A percentile compares a stretch with the other conserved stretches of the same genome.
Conservation (phyloP, 2,797 vertebrate genomes). For the Sylvia borin region DNA sequence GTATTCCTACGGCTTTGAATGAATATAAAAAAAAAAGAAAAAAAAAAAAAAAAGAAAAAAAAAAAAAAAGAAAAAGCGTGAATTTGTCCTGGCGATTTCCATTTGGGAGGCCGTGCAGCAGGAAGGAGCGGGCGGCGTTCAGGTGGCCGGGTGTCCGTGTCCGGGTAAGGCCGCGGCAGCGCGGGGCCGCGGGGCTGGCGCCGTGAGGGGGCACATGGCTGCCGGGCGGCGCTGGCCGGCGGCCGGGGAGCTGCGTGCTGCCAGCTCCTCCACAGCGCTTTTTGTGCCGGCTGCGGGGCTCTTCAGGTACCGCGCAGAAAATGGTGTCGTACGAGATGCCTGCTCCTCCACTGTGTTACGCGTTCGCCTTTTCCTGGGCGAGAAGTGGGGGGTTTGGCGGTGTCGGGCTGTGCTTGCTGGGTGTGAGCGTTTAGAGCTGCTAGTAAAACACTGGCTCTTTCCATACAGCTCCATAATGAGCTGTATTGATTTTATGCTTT, state of each 20-base stretch:
- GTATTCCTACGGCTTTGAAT: conserved; percentile 73
- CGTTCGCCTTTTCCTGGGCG: background rate
- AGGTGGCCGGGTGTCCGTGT: conserved; percentile 60
- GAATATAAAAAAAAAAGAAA: conserved; percentile 10
- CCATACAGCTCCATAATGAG: background rate
- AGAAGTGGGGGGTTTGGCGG: background rate
- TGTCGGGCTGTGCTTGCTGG: background rate
- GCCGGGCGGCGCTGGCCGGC: too few relatives aligned
- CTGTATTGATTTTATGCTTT: background rate
- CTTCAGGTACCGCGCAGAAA: conserved; percentile 12
- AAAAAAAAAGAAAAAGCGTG: background rate
- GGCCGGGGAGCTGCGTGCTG: too few relatives aligned
- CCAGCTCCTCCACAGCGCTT: background rate
- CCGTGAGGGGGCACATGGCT: too few relatives aligned
- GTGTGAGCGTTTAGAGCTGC: background rate
- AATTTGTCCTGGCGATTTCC: conserved; percentile 43
- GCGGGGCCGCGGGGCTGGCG: too few relatives aligned
- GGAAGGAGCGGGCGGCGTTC: conserved; percentile 66
- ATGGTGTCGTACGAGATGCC: conserved; percentile 29
- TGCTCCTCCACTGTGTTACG: background rate
- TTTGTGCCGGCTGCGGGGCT: background rate
- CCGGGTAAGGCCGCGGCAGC: too few relatives aligned
- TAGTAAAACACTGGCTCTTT: background rate
- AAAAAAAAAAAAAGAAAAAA: background rate
- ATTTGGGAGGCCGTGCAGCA: conserved; percentile 43